Percentiles rank a stretch among this genome's conserved stretches.
Evolutionary conservation across 2,797 vertebrate genomes (phyloP).

Genomic region (Amblyraja radiata): DNA sequence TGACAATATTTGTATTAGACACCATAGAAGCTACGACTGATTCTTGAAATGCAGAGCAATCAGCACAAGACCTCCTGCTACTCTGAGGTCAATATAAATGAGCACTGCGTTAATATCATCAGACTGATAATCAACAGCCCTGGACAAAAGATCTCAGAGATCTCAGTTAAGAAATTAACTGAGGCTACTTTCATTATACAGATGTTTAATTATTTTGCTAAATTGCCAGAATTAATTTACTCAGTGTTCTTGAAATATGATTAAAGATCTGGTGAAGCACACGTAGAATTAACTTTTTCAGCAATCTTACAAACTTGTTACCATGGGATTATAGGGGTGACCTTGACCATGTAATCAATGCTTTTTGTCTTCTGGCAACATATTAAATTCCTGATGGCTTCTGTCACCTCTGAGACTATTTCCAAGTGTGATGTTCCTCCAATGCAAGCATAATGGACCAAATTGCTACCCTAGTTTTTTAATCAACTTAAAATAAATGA

Average conservation of each 20-base stretch:
- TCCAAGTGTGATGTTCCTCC: background rate
- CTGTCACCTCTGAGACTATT: background rate
- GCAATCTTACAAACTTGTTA: background rate
- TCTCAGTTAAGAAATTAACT: background rate
- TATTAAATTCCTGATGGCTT: background rate
- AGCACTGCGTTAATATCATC: no score
- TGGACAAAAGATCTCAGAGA: no score
- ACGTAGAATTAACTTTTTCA: background rate
- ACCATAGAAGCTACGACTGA: background rate
- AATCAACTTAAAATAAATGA: background rate
- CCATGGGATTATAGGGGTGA: background rate
- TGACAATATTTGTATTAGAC: background rate
- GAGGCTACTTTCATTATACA: background rate
- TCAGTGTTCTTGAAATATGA: background rate
- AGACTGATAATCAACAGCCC: no score
- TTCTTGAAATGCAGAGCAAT: background rate
- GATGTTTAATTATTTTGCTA: background rate
- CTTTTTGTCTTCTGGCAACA: background rate
- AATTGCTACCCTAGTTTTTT: background rate
- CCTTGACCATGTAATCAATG: background rate
- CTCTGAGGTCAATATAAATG: no score
- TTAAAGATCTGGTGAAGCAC: background rate
- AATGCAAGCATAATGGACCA: background rate
- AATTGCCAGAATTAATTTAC: background rate
- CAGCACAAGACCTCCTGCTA: background rate